Evolutionary conservation across 2,888 invertebrate genomes (phyloP), one percentile per base, ranked within the genome.

Genomic region (Lasioglossum morio): DNA sequence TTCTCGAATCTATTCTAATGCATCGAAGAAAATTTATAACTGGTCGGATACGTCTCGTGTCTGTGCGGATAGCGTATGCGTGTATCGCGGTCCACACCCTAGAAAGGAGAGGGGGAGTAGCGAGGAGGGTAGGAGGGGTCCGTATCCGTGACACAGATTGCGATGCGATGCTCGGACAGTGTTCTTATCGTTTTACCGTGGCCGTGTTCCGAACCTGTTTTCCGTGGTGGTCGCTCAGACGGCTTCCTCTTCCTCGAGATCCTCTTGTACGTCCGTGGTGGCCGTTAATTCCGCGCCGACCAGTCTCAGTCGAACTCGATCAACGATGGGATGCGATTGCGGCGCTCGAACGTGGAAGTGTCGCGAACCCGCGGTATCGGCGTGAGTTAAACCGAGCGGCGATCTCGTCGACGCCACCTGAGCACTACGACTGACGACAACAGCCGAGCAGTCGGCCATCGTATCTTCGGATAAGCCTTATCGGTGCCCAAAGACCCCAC

Each of bases 381-480:
- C 73, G 77, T 70, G 73, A 88, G 72, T 81, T 79, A 80, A 87
- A 78, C 78, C 81, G 60, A 78, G 85, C 83, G 82, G 63, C 85
- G 91, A 89, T 92, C 92, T 89, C 88, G 85, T 63, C 91, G 87
- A 91, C 89, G 92, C 90, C 91, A 94, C 94, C 93, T 93, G 93
- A 92, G 90, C 90, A 89, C 91, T 90, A 91, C 91, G 90, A 94
- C 94, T 93, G 93, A 86, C 87, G 88, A 81, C 83, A 84, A 90
- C 89, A 90, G 91, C 91, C 90, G 90, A 89, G 93, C 81, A 80
- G 88, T 85, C 91, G 89, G 90, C 91, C 92, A 93, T 93, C 91
- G 89, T 93, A 92, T 91, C 88, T 91, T 85, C 89, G 89, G 94
- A 94, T 94, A 94, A 94, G 92, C 89, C 91, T 94, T 94, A 94